Evolutionary conservation across 2,113 vertebrate species (phyloP), one percentile per base, ranked within the genome.

Genomic region (Cichladusa arquata): DNA sequence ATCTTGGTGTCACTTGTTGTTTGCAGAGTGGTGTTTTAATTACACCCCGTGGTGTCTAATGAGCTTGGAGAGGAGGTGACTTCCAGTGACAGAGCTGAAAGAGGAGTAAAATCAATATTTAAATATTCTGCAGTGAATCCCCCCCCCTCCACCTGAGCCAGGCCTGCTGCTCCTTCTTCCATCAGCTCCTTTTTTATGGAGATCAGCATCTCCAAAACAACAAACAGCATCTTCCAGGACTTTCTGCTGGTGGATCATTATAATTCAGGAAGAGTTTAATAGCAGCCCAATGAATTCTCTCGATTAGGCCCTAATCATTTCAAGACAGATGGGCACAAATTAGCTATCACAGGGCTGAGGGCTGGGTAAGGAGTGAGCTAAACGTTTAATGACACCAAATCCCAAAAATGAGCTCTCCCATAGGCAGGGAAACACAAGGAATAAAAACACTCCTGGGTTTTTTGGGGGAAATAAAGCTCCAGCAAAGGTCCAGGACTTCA

Each of bases 271-370:
- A 4, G n/a, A 36, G 47, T 70, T 70, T 58, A 7, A 28, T 2
- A 7, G n/a, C 53, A 90, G 64, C 51, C 69, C 19, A 14, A 14
- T 54, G 60, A 81, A 81, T 82, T 66, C 47, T 24, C 19, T 33
- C 33, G 51, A 73, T 93, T 34, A 70, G 60, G 56, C 64, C 64
- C 76, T 83, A 62, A 88, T 66, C 50, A 65, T 76, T 80, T 70
- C 47, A 17, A 62, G 88, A 45, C 92, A 97, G 82, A 93, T 86
- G 86, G 90, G 76, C 56, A 48, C 86, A 85, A 77, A 96, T 95
- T 8, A 70, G 67, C 29, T 45, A 66, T 57, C 54, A 7, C 38
- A 56, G 69, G 47, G 42, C 33, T 88, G 86, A 83, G 93, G 60
- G 36, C n/a, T 31, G 14, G 33, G 25, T 13, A 26, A 82, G 85